Percentiles rank a stretch among this genome's conserved stretches.
Evolutionary conservation across 2,113 vertebrate genomes (phyloP).

Genomic region (Chunga burmeisteri): DNA sequence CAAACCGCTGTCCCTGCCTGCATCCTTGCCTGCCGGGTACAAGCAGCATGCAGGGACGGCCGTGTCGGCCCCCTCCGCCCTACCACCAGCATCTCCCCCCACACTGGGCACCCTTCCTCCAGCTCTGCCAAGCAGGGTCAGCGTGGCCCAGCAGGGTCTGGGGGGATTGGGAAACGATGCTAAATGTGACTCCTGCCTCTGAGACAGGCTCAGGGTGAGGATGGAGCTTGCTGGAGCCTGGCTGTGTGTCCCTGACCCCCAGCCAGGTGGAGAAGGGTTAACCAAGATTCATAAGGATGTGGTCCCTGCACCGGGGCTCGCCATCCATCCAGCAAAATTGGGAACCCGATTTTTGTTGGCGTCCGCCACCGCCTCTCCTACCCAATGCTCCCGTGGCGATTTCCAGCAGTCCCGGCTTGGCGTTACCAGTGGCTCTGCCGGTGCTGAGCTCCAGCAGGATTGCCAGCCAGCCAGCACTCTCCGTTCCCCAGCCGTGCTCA

Average conservation of each 20-base stretch:
- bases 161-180: background rate
- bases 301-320: accelerated
- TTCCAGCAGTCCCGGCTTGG: background rate
- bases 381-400: accelerated
- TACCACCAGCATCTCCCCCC: background rate
- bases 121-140: background rate
- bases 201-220: accelerated
- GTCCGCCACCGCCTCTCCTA: accelerated
- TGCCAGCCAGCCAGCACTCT: background rate
- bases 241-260: accelerated
- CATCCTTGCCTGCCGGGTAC: background rate
- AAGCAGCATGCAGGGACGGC: accelerated
- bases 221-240: background rate
- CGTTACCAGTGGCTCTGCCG: accelerated
- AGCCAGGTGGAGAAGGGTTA: background rate
- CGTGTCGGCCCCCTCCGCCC: accelerated
- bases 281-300: accelerated
- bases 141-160: background rate
- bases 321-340: accelerated
- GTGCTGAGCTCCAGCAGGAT: background rate
- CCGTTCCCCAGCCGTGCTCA: background rate
- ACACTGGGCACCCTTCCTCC: background rate
- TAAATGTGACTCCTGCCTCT: background rate
- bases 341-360: accelerated
- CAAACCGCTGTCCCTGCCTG: background rate